A percentile compares a stretch with the other conserved stretches of the same genome.
Conservation (phyloP, 2,888 invertebrate species). For the Gryllus longicercus region DNA sequence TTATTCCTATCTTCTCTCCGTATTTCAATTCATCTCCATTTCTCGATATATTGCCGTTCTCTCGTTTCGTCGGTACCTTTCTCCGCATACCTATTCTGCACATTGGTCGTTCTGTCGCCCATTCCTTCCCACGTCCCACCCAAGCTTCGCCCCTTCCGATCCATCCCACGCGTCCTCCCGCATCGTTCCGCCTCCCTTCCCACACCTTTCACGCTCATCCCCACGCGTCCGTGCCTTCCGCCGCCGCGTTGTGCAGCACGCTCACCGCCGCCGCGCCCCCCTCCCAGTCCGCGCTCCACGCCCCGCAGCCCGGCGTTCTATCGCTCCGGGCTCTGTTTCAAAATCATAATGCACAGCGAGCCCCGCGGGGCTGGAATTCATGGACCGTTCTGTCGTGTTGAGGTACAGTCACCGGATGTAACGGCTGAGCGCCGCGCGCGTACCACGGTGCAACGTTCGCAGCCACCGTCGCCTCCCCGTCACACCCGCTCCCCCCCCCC, state of each 20-base stretch:
- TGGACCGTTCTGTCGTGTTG: neutral
- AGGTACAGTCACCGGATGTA: constrained; percentile 6
- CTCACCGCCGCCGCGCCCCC: neutral
- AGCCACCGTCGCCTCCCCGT: neutral
- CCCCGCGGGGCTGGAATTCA: neutral
- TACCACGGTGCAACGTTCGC: too few relatives aligned
- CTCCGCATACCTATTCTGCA: too few relatives aligned
- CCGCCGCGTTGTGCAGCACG: neutral
- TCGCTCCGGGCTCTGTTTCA: neutral
- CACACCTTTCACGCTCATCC: neutral
- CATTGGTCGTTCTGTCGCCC: neutral
- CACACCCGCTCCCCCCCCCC: neutral
- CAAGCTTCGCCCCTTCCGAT: neutral
- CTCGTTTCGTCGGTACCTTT: too few relatives aligned
- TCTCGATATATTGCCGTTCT: too few relatives aligned
- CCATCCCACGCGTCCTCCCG: neutral
- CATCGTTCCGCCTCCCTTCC: neutral
- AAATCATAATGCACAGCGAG: neutral
- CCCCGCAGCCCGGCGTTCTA: neutral
- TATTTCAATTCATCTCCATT: too few relatives aligned
- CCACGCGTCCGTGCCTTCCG: neutral
- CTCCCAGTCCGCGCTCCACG: neutral
- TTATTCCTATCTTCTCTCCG: too few relatives aligned
- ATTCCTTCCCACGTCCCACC: neutral
- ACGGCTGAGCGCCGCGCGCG: neutral